A percentile compares a stretch with the other conserved stretches of the same genome.
These are phyloP conservation scores for Urocyon cinereoargenteus DNA, from an alignment of 2,797 vertebrate genomes.

Conservation along the genomic window DNA sequence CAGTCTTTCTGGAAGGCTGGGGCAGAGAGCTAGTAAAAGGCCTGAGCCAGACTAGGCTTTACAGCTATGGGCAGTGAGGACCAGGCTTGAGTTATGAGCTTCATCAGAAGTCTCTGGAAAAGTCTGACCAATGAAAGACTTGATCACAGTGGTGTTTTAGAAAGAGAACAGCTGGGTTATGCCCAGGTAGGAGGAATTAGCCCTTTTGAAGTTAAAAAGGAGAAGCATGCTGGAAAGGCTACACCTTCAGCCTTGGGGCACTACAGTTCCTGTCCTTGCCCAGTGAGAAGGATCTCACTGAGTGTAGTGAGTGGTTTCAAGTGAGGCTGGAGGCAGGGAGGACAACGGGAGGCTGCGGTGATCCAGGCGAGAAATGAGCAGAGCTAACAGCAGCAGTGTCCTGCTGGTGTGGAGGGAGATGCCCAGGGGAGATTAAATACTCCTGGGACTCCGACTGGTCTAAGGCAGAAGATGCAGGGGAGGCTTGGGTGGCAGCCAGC, in stretches of 20 bases:
- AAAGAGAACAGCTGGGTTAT: background rate
- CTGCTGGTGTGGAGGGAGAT: rapidly evolving
- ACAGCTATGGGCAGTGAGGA: too few relatives aligned
- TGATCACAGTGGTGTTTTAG: background rate
- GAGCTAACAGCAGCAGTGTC: background rate
- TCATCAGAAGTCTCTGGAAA: background rate
- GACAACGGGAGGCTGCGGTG: background rate
- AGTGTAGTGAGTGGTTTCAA: background rate
- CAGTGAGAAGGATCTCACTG: background rate
- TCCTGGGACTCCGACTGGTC: background rate
- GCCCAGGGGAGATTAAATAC: background rate
- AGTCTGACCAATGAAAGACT: background rate
- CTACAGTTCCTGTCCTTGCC: too few relatives aligned
- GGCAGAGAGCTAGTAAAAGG: background rate
- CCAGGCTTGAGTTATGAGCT: background rate
- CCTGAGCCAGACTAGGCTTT: background rate
- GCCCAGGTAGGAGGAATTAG: background rate
- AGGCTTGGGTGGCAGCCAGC: too few relatives aligned
- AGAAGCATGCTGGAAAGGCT: too few relatives aligned
- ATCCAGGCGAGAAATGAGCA: background rate
- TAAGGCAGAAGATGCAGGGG: background rate
- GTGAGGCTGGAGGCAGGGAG: background rate
- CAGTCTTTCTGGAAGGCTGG: background rate
- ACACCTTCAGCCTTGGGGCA: too few relatives aligned
- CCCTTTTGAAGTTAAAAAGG: background rate